phyloP scores from a whole-genome alignment of 2,113 vertebrate genomes.

The Entelurus aequoreus region DNA sequence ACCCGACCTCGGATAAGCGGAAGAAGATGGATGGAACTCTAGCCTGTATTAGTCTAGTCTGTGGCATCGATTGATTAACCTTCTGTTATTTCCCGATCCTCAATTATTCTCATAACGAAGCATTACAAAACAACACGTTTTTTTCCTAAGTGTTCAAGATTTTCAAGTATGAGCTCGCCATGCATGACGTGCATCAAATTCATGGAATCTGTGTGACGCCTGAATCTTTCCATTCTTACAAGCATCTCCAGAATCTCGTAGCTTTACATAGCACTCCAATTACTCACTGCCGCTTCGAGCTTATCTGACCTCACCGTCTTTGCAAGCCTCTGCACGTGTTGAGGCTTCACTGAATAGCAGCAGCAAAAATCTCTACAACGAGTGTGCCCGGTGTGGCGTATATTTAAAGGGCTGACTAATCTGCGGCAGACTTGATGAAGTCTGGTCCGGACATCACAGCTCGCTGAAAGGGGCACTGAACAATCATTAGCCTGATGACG shows the following conservation, averaged over 20 bases:
- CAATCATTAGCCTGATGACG: slow-evolving; percentile 51
- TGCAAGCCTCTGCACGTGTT: slow-evolving; percentile 11
- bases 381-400: slow-evolving; percentile 44
- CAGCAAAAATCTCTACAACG: slow-evolving; percentile 30
- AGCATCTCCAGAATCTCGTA: slow-evolving; percentile 6
- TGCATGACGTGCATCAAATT: too few relatives aligned
- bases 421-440: slow-evolving; percentile 62
- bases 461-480: slow-evolving; percentile 11
- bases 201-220: too few relatives aligned
- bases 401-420: slow-evolving; percentile 49
- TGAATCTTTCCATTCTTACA: slow-evolving; percentile 1
- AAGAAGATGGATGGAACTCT: too few relatives aligned
- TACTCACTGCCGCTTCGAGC: neutral
- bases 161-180: too few relatives aligned
- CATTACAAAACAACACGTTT: too few relatives aligned
- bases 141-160: too few relatives aligned
- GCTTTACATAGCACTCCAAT: slow-evolving; percentile 3
- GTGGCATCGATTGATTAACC: too few relatives aligned
- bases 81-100: too few relatives aligned
- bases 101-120: too few relatives aligned
- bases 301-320: slow-evolving; percentile 1
- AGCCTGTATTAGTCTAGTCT: too few relatives aligned
- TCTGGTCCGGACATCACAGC: slow-evolving; percentile 56
- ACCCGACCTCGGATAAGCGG: too few relatives aligned
- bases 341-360: slow-evolving; percentile 25